These are phyloP conservation scores for Drosophila fulvimacula DNA, from an alignment of 2,888 invertebrate genomes.

Conservation along the genomic window DNA sequence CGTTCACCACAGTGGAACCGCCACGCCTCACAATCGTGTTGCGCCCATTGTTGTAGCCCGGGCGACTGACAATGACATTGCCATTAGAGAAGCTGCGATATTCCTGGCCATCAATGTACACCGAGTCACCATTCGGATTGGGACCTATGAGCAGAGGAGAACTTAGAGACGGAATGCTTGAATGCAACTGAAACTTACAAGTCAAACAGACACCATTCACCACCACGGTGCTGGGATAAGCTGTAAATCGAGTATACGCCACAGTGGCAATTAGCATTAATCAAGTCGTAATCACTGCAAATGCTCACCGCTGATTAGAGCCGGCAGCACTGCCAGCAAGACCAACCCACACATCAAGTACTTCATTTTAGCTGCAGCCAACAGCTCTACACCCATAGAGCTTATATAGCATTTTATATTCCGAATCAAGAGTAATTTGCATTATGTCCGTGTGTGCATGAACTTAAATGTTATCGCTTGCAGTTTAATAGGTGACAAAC, in stretches of 20 bases:
- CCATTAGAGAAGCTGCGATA: conserved; percentile 62
- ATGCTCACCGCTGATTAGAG: conserved; percentile 56
- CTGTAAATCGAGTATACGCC: conserved; percentile 42
- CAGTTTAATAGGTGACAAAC: conserved; percentile 31
- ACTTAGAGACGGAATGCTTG: neutral
- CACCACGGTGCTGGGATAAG: conserved; percentile 62
- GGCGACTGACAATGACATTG: conserved; percentile 50
- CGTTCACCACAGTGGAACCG: conserved; percentile 59
- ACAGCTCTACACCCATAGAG: conserved; percentile 5
- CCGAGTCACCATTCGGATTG: conserved; percentile 61
- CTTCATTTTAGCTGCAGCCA: conserved; percentile 55
- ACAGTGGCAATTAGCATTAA: conserved; percentile 30
- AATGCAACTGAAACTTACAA: conserved; percentile 52
- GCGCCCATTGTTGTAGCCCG: conserved; percentile 40
- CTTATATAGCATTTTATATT: conserved; percentile 50
- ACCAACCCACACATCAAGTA: conserved; percentile 61
- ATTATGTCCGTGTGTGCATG: conserved; percentile 37
- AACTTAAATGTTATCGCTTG: conserved; percentile 42
- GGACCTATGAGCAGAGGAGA: conserved; percentile 37
- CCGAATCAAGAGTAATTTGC: conserved; percentile 57
- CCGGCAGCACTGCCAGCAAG: conserved; percentile 53
- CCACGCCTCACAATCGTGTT: conserved; percentile 42
- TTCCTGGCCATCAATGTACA: conserved; percentile 58
- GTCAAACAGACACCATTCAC: conserved; percentile 65
- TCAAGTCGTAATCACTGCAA: conserved; percentile 9